Base-by-base conservation (phyloP, 1,140 invertebrate species). In the Eriosoma lanigerum region DNA sequence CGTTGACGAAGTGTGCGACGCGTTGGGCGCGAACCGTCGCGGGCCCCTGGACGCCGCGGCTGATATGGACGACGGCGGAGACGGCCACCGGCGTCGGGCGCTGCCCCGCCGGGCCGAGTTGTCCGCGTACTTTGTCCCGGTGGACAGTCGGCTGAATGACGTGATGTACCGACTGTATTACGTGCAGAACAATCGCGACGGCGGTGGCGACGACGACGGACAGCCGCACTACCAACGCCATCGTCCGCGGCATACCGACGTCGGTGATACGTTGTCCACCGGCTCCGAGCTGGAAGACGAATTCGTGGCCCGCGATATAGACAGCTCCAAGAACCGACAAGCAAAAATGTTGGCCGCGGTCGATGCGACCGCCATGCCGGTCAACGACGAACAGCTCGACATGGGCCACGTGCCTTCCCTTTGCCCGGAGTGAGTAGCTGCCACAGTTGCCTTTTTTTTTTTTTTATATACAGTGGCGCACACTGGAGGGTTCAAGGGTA, bases 221-320 rank as follows among this genome's bases (percentile, higher is more conserved):
- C 26, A 15, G 60, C 19, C 2, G 3, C 6, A 32, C 24, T 26
- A 19, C n/a, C n/a, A n/a, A n/a, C n/a, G n/a, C n/a, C n/a, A n/a
- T n/a, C n/a, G n/a, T n/a, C n/a, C n/a, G 29, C 17, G 3, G 19
- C 29, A 32, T 9, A n/a, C n/a, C 17, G 19, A 17, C 29, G 32
- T 19, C 62, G 62, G 62, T 21, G 62, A 64, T 2, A 38, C 62
- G 29, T 38, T 64, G 62, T 64, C 62, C 62, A 64, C 62, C 32
- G 10, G 29, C 29, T 64, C 62, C 19, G 62, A 64, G 19, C 62
- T 38, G 32, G 62, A 38, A 21, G 62, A 64, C 29, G 62, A 64
- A 8, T 64, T 64, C 32, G 8, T 64, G 19, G 19, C 19, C 9
- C 29, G 13, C 2, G 62, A 64, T n/a, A 29, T 64, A 9, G 62